Conservation (phyloP, 2,888 invertebrate species). For the Dorcus parallelipipedus region DNA sequence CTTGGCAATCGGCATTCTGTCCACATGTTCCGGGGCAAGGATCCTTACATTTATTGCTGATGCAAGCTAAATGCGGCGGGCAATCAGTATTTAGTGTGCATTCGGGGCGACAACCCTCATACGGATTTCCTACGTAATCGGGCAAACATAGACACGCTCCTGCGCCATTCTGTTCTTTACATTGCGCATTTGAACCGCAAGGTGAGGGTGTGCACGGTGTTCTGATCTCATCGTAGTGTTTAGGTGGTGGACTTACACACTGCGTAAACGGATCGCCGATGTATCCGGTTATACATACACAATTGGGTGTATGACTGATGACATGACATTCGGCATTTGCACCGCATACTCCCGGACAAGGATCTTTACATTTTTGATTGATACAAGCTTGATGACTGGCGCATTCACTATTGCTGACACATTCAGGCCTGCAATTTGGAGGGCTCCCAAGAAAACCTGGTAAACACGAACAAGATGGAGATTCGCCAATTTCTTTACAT, state of each 20-base stretch:
- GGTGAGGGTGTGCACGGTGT: slow-evolving; percentile 65
- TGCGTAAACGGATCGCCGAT: slow-evolving; percentile 68
- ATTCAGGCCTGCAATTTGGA: slow-evolving; percentile 72
- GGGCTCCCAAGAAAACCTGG: slow-evolving; percentile 62
- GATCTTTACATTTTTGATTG: slow-evolving; percentile 73
- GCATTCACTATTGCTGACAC: slow-evolving; percentile 76
- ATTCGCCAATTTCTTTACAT: slow-evolving; percentile 61
- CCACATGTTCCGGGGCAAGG: slow-evolving; percentile 76
- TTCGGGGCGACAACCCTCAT: slow-evolving; percentile 70
- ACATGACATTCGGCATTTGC: slow-evolving; percentile 70
- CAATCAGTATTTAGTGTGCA: slow-evolving; percentile 71
- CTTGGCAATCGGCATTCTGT: slow-evolving; percentile 64
- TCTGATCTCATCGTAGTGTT: slow-evolving; percentile 48
- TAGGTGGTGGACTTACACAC: slow-evolving; percentile 50
- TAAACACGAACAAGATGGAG: slow-evolving; percentile 64
- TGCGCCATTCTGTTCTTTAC: slow-evolving; percentile 61
- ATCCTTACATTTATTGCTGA: slow-evolving; percentile 69
- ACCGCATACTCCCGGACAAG: slow-evolving; percentile 75
- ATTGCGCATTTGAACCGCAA: slow-evolving; percentile 69
- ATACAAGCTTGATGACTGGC: slow-evolving; percentile 68
- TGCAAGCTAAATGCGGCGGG: slow-evolving; percentile 64
- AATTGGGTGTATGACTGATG: slow-evolving; percentile 70
- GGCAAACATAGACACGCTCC: slow-evolving; percentile 64
- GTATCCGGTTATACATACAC: slow-evolving; percentile 64
- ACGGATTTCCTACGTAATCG: slow-evolving; percentile 66